A percentile compares a stretch with the other conserved stretches of the same genome.
phyloP scores from a whole-genome alignment of 2,888 invertebrate species.

The Neoitamus cyanurus region DNA sequence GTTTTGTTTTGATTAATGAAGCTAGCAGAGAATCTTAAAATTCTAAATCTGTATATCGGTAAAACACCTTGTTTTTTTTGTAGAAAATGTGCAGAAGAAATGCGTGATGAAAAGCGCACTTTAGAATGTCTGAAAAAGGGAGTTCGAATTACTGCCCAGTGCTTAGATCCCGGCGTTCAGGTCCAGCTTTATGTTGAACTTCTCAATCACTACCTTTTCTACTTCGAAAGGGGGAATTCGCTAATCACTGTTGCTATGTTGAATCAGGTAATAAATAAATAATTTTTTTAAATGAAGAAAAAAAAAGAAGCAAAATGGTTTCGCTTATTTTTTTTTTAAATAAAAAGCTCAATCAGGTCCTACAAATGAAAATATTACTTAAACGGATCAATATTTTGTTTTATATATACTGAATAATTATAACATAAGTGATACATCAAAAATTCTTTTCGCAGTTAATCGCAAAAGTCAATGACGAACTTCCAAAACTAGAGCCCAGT shows the following conservation, averaged over 20 bases:
- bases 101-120: conserved; percentile 91
- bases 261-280: conserved; percentile 68
- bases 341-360: no score
- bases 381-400: no score
- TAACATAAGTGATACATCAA: no score
- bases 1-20: not conserved
- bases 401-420: no score
- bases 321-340: no score
- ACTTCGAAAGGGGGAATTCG: conserved; percentile 87
- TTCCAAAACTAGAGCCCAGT: conserved; percentile 92
- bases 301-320: no score
- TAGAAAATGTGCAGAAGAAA: conserved; percentile 69
- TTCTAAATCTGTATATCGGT: not conserved
- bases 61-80: not conserved
- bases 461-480: conserved; percentile 90
- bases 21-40: not conserved
- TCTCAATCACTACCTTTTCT: conserved; percentile 92
- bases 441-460: conserved; percentile 77
- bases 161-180: conserved; percentile 97
- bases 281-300: no score
- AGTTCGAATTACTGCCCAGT: conserved; percentile 93
- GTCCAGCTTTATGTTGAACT: conserved; percentile 96
- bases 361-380: no score
- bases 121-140: conserved; percentile 96
- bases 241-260: conserved; percentile 70